phyloP scores from a whole-genome alignment of 2,113 vertebrate species.

The Cavia porcellus region DNA sequence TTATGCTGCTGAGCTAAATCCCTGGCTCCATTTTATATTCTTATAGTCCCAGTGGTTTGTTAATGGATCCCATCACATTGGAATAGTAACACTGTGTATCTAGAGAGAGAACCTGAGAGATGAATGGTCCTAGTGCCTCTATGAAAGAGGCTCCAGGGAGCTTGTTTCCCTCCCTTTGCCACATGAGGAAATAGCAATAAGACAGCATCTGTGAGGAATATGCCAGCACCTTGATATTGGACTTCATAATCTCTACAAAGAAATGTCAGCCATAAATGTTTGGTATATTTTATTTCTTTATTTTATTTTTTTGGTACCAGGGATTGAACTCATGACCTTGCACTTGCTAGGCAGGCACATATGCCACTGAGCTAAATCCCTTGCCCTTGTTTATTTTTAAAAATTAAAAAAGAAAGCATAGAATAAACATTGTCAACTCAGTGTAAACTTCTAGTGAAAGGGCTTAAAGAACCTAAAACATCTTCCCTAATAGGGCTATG shows the following conservation, averaged over 20 bases:
- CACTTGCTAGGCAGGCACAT: too few relatives aligned
- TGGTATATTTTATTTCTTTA: neutral
- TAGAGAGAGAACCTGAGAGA: neutral
- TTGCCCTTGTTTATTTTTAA: neutral
- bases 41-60: neutral
- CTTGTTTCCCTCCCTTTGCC: neutral
- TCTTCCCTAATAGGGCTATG: neutral
- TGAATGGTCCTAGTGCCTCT: neutral
- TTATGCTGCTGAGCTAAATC: too few relatives aligned
- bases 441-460: neutral
- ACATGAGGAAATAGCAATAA: neutral
- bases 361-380: too few relatives aligned
- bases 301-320: too few relatives aligned
- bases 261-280: neutral
- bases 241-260: neutral
- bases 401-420: neutral
- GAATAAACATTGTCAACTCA: neutral
- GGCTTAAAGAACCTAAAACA: neutral
- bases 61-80: neutral
- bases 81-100: neutral
- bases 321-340: too few relatives aligned
- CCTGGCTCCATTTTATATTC: neutral
- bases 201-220: neutral
- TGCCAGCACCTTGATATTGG: neutral
- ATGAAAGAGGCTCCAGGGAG: neutral